phyloP scores from a whole-genome alignment of 2,113 vertebrate genomes.

The Notothenia rossii region DNA sequence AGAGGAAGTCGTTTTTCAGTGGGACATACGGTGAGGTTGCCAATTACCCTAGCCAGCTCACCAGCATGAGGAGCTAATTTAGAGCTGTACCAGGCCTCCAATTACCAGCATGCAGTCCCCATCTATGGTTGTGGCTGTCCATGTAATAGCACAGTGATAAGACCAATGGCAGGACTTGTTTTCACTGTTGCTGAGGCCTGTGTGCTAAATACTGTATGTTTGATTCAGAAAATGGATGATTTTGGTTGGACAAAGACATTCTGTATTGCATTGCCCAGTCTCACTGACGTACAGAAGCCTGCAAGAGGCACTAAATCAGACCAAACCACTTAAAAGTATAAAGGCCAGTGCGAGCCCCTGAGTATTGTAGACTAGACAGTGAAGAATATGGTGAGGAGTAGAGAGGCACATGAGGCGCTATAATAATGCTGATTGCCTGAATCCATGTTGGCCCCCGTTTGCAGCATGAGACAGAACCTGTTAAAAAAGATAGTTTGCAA shows the following conservation, averaged over 20 bases:
- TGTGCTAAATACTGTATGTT: slow-evolving; percentile 33
- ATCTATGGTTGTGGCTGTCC: slow-evolving; percentile 29
- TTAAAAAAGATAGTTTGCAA: not conserved
- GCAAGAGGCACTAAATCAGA: slow-evolving; percentile 61
- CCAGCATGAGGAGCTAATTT: slow-evolving; percentile 70
- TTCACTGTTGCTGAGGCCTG: not conserved
- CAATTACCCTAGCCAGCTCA: slow-evolving; percentile 60
- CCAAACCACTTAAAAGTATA: slow-evolving; percentile 68
- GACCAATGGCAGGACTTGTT: slow-evolving; percentile 21
- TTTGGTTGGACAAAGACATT: slow-evolving; percentile 43
- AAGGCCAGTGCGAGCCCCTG: slow-evolving; percentile 54
- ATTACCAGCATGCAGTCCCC: slow-evolving; percentile 49
- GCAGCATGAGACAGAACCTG: slow-evolving; percentile 23
- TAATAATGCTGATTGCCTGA: slow-evolving; percentile 59
- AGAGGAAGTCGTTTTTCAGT: slow-evolving; percentile 59
- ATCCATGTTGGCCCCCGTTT: slow-evolving; percentile 50
- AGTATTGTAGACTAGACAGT: slow-evolving; percentile 63
- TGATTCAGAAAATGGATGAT: slow-evolving; percentile 55
- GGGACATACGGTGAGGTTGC: slow-evolving; percentile 56
- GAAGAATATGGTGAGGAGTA: slow-evolving; percentile 50
- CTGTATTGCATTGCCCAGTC: slow-evolving; percentile 34
- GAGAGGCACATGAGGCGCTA: slow-evolving; percentile 29
- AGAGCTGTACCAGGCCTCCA: slow-evolving; percentile 59
- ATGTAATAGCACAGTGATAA: slow-evolving; percentile 26
- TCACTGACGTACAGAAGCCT: slow-evolving; percentile 46